phyloP scores from a whole-genome alignment of 2,113 vertebrate genomes.

The Chlamydotis undulata region DNA sequence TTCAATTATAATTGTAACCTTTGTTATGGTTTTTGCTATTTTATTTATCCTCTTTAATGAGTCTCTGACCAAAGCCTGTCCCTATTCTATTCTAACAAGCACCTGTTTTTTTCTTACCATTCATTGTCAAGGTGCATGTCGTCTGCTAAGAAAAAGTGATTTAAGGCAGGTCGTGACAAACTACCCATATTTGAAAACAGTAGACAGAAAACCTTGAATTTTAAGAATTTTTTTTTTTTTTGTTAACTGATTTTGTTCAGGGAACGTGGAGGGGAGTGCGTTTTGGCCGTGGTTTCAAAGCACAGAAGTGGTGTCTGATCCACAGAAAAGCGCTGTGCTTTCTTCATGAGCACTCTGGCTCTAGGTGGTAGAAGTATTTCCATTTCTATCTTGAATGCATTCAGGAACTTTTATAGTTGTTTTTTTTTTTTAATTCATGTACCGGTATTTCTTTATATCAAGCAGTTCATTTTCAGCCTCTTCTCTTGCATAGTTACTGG shows the following conservation, averaged over 20 bases:
- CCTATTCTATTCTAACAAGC: background rate
- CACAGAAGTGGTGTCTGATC: background rate
- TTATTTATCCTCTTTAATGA: background rate
- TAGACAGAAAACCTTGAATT: background rate
- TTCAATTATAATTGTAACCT: background rate
- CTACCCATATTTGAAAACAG: background rate
- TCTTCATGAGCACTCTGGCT: background rate
- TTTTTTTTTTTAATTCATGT: background rate
- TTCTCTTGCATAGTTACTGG: background rate
- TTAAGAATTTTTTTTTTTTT: background rate
- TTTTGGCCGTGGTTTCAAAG: background rate
- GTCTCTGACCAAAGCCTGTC: background rate
- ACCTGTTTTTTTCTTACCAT: background rate
- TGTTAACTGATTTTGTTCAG: background rate
- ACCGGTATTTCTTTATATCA: background rate
- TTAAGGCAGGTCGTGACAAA: background rate
- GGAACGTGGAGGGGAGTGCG: rapidly evolving
- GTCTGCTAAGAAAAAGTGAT: background rate
- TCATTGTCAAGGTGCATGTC: background rate
- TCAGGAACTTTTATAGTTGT: background rate
- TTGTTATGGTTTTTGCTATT: background rate
- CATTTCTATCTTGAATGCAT: background rate
- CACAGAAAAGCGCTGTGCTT: background rate
- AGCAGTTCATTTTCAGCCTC: background rate
- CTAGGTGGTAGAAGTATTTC: background rate